A percentile compares a stretch with the other conserved stretches of the same genome.
These are phyloP conservation scores for Oreochromis aureus DNA, from an alignment of 2,113 vertebrate species.

Conservation along the genomic window DNA sequence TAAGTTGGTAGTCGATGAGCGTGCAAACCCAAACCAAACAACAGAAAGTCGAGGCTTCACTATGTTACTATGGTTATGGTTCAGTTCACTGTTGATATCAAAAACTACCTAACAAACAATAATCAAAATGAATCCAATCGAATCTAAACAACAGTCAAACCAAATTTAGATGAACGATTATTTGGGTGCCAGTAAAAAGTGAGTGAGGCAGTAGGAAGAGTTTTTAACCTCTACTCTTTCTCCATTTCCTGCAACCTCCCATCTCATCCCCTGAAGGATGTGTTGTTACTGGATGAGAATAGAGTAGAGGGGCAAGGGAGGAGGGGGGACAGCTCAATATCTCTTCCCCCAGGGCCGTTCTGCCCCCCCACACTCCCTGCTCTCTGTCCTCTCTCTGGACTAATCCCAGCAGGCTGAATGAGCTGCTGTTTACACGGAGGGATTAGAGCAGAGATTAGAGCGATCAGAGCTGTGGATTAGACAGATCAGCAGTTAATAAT, in stretches of 20 bases:
- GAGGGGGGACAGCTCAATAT: constrained; percentile 3
- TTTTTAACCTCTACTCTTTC: neutral
- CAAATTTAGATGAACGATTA: neutral
- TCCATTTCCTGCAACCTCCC: neutral
- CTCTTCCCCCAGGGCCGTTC: constrained; percentile 60
- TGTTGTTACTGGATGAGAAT: neutral
- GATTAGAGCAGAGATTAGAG: constrained; percentile 86
- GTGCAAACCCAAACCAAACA: neutral
- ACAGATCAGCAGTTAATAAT: constrained; percentile 50
- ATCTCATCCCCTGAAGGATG: neutral
- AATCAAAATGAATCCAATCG: neutral
- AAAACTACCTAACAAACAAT: neutral
- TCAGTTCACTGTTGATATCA: neutral
- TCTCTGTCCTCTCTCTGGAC: constrained; percentile 36
- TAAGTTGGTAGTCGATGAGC: neutral
- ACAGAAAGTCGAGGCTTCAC: neutral
- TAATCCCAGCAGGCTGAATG: constrained; percentile 85
- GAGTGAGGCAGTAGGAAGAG: neutral
- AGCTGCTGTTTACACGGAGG: constrained; percentile 82
- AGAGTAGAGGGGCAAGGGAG: neutral
- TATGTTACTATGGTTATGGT: neutral
- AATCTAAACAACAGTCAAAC: neutral
- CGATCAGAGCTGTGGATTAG: constrained; percentile 79
- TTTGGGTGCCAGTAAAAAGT: neutral
- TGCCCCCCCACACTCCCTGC: neutral